These are phyloP conservation scores for Alca torda DNA, from an alignment of 2,797 vertebrate species.

Conservation along the genomic window DNA sequence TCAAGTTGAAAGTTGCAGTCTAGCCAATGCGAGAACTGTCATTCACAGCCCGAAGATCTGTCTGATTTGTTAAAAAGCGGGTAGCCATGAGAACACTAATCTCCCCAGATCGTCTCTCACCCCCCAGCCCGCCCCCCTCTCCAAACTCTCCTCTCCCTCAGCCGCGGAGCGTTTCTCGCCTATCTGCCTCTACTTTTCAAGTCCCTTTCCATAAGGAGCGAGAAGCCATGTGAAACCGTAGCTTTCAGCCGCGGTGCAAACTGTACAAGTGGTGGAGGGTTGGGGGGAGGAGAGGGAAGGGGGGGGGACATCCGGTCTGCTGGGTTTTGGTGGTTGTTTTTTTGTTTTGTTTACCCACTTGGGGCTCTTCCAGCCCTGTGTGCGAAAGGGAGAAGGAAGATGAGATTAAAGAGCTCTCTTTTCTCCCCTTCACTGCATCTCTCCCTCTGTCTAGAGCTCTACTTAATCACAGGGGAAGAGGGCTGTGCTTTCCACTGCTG, in stretches of 20 bases:
- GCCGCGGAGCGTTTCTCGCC: not conserved
- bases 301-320: constrained; percentile 20
- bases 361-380: not conserved
- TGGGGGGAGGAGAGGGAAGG: not conserved
- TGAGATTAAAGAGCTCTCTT: not conserved
- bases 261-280: not conserved
- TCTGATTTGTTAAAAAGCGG: constrained; percentile 77
- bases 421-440: not conserved
- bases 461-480: not conserved
- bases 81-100: constrained; percentile 56
- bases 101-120: not conserved
- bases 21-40: constrained; percentile 82
- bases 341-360: constrained; percentile 47
- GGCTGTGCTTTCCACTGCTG: not conserved
- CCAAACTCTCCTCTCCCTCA: not conserved
- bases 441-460: not conserved
- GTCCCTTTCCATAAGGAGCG: not conserved
- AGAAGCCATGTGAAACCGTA: constrained; percentile 10
- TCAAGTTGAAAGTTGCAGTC: constrained; percentile 96
- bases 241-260: not conserved
- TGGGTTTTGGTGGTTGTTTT: not conserved
- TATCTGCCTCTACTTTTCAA: constrained; percentile 6
- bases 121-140: not conserved
- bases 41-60: constrained; percentile 69
- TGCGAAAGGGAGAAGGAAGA: not conserved